Base-by-base conservation (phyloP, 1,140 invertebrate genomes). In the Dryas iulia region DNA sequence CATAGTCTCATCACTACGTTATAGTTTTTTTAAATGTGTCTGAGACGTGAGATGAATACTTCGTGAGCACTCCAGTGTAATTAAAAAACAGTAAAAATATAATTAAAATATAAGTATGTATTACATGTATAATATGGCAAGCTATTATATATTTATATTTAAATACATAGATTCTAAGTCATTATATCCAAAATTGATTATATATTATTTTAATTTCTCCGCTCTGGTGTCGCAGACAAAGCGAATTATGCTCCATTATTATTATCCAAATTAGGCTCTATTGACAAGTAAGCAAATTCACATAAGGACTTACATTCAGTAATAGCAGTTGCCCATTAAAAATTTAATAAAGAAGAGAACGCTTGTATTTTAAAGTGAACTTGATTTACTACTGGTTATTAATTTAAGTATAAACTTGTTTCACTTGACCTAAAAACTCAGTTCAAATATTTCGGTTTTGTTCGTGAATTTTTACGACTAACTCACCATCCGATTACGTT, bases 11-110 rank as follows among this genome's bases (percentile, higher is more conserved):
- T 63, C 59, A 53, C 35, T 54, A 60, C 28, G 33, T 54, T 66
- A 59, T 59, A 11, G 56, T 66, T 58, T 52, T 63, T 26, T 63
- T 24, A 28, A 26, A n/a, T n/a, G 35, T 53, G 30, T 23, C 57
- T 24, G 39, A 66, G 57, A 66, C 59, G 64, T 53, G 64, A 53
- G 56, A 59, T 30, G 64, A 66, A 57, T 31, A 66, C 6, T n/a
- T 66, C 5, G 35, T 14, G n/a, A 39, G n/a, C 14, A n/a, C 12
- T 14, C n/a, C 12, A n/a, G n/a, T n/a, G 35, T 39, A 39, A 4
- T 39, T 7, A 18, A 7, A 39, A 3, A 11, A 24, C 52, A 25
- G 52, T 25, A 25, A 54, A 3, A 54, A 12, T 23, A 24, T 5
- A 11, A 39, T 39, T 3, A 39, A 11, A 10, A 3, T 39, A 39